Percentiles rank a stretch among this genome's conserved stretches.
These are phyloP conservation scores for Nephrotoma appendiculata DNA, from an alignment of 2,888 invertebrate genomes.

Conservation along the genomic window DNA sequence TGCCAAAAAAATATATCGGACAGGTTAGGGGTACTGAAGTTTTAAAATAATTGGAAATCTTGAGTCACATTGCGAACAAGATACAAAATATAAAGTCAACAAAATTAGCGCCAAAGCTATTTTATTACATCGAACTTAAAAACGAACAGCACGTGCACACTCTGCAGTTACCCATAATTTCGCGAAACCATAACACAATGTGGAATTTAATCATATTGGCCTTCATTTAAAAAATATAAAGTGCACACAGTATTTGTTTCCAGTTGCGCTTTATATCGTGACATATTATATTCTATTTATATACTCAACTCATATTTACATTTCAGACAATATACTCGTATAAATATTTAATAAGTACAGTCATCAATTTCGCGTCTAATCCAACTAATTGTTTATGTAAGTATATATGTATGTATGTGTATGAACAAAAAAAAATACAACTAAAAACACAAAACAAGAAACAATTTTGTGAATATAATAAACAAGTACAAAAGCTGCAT, in stretches of 20 bases:
- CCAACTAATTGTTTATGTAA: neutral
- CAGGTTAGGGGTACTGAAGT: too few species aligned
- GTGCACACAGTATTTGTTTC: neutral
- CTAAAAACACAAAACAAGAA: neutral
- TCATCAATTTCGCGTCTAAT: neutral
- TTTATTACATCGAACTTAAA: too few species aligned
- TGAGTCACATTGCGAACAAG: too few species aligned
- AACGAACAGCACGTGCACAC: too few species aligned
- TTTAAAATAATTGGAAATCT: too few species aligned
- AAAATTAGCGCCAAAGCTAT: too few species aligned
- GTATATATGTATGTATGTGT: too few species aligned
- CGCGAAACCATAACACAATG: neutral
- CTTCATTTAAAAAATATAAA: neutral
- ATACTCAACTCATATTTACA: neutral
- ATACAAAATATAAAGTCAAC: too few species aligned
- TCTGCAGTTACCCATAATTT: neutral
- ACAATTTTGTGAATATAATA: neutral
- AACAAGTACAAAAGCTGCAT: neutral
- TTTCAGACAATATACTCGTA: neutral
- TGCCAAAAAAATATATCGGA: too few species aligned
- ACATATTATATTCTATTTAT: neutral
- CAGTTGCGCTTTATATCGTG: neutral
- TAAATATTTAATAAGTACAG: neutral
- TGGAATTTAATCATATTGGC: neutral
- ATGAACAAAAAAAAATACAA: too few species aligned